Base-by-base conservation (phyloP, 2,888 invertebrate species). In the Candidula unifasciata region DNA sequence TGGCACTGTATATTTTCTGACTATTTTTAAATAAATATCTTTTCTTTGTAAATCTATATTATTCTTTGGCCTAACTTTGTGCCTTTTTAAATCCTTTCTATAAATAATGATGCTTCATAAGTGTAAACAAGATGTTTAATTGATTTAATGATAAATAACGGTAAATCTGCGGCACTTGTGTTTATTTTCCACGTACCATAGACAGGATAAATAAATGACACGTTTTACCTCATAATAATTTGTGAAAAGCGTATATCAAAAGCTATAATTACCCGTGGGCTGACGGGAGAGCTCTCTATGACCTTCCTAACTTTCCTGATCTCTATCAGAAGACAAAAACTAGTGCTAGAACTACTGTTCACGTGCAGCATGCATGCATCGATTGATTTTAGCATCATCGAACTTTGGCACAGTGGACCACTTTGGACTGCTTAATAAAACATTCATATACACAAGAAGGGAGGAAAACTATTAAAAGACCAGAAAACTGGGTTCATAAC, bases 1-100 rank as follows among this genome's bases (percentile, higher is more conserved):
- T 78, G 64, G 64, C 78, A 78, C 64, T 78, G 64, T 64, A 78
- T 64, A 78, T 24, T 69, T 27, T 27, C 69, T 69, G n/a, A n/a
- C n/a, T n/a, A n/a, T n/a, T n/a, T n/a, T n/a, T n/a, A n/a, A n/a
- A n/a, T n/a, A n/a, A n/a, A n/a, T n/a, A n/a, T n/a, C n/a, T n/a
- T n/a, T n/a, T n/a, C n/a, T n/a, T n/a, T n/a, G n/a, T n/a, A n/a
- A n/a, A n/a, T n/a, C n/a, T n/a, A n/a, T 24, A 69, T 33, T 18
- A 69, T 18, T 69, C 13, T 69, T 16, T n/a, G 21, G 27, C 18
- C 21, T 24, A 18, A 18, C 10, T 16, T 60, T 60, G n/a, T 13
- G 3, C 10, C 3, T 60, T 60, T 6, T 24, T 6, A 10, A 10
- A 44, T 44, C 44, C 13, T 44, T 44, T 44, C 44, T 44, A 6